These are phyloP conservation scores for Kuschelorhynchus macadamiae DNA, from an alignment of 2,888 invertebrate species.

Conservation along the genomic window DNA sequence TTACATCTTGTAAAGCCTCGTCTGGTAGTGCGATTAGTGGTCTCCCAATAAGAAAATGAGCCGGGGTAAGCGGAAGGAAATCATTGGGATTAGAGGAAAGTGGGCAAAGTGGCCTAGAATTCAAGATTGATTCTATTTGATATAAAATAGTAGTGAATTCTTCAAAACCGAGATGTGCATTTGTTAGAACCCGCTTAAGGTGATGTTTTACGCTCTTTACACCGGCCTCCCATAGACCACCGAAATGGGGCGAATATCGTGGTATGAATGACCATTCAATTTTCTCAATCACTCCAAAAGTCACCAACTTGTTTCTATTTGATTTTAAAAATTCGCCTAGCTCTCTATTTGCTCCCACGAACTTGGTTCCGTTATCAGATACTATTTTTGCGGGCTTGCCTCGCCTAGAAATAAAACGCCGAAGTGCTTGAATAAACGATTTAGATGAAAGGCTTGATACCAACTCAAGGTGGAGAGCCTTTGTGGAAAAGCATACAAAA, in stretches of 20 bases:
- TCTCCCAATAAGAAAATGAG: background rate
- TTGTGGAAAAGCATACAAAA: slow-evolving; percentile 54
- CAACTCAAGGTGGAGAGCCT: slow-evolving; percentile 54
- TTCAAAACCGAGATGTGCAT: slow-evolving; percentile 2
- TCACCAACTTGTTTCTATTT: no score
- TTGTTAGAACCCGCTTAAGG: slow-evolving; percentile 3
- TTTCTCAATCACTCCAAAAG: no score
- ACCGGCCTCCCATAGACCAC: slow-evolving; percentile 8
- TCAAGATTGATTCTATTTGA: slow-evolving; percentile 9
- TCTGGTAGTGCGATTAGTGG: no score
- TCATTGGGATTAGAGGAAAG: slow-evolving; percentile 10
- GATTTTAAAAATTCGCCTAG: no score
- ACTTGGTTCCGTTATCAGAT: slow-evolving; percentile 44
- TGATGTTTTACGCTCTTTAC: slow-evolving; percentile 17
- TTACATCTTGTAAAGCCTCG: no score
- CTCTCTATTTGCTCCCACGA: no score
- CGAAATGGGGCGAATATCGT: no score
- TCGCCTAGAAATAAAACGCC: slow-evolving; percentile 54
- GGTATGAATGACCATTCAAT: no score
- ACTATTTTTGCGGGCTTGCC: slow-evolving; percentile 51
- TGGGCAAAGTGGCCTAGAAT: slow-evolving; percentile 3
- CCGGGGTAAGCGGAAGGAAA: background rate
- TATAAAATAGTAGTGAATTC: slow-evolving; percentile 12
- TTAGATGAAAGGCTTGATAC: slow-evolving; percentile 48
- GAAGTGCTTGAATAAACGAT: slow-evolving; percentile 52